These are phyloP conservation scores for Drosophila bocqueti DNA, from an alignment of 1,140 invertebrate genomes.

Conservation along the genomic window DNA sequence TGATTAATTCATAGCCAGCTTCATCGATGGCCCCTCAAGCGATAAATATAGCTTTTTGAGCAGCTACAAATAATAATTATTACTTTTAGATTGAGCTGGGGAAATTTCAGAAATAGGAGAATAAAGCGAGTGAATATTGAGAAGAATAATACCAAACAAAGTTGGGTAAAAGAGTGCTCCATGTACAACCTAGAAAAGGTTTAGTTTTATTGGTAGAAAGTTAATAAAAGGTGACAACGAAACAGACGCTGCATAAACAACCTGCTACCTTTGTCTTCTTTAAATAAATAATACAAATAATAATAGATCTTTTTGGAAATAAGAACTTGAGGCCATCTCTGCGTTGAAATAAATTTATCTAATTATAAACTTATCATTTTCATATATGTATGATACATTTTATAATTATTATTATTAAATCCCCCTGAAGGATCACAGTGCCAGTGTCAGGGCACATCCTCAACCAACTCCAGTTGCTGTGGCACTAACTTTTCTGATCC, in stretches of 20 bases:
- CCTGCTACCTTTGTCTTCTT: no score
- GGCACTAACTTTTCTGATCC: constrained; percentile 42
- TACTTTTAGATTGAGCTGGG: background rate
- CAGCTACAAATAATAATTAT: constrained; percentile 22
- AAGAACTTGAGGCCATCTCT: no score
- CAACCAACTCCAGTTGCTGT: constrained; percentile 4
- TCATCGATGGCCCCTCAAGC: constrained; percentile 16
- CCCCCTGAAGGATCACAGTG: constrained; percentile 11
- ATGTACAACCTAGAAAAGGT: background rate
- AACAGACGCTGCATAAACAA: no score
- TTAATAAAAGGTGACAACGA: no score
- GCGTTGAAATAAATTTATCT: no score
- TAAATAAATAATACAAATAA: no score
- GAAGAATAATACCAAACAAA: background rate
- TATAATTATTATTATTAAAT: background rate
- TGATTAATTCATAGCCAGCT: constrained; percentile 37
- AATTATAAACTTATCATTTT: no score
- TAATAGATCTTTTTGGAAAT: no score
- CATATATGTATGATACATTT: background rate
- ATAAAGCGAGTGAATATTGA: background rate
- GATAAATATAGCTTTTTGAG: background rate
- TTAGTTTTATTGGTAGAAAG: background rate
- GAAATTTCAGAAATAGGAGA: background rate
- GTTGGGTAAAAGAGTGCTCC: background rate
- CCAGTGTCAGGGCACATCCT: constrained; percentile 10